phyloP scores from a whole-genome alignment of 2,113 vertebrate genomes.

The Cololabis saira region DNA sequence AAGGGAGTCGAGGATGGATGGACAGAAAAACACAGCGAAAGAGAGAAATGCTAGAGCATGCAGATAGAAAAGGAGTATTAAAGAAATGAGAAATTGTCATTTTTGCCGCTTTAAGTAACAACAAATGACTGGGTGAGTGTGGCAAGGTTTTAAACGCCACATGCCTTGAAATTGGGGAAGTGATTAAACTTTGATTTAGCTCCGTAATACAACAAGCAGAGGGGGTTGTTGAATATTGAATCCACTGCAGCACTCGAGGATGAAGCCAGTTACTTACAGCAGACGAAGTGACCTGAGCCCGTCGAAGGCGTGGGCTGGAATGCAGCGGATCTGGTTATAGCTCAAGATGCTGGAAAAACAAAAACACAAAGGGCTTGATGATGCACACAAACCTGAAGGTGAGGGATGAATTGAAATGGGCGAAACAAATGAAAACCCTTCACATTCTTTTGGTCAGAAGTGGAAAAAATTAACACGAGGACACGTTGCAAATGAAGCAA shows the following conservation, averaged over 20 bases:
- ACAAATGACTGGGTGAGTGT: constrained; percentile 42
- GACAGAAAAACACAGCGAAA: not conserved
- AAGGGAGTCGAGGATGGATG: constrained; percentile 35
- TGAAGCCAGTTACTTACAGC: constrained; percentile 86
- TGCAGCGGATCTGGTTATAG: constrained; percentile 94
- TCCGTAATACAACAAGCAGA: constrained; percentile 37
- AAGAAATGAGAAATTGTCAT: constrained; percentile 57
- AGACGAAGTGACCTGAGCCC: constrained; percentile 92
- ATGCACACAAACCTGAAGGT: constrained; percentile 16
- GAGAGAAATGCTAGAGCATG: constrained; percentile 30
- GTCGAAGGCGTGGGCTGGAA: constrained; percentile 90
- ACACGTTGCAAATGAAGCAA: no score
- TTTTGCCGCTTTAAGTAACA: constrained; percentile 58
- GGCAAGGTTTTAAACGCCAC: constrained; percentile 44
- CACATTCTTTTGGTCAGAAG: no score
- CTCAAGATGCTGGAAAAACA: constrained; percentile 88
- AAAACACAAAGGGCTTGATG: constrained; percentile 6
- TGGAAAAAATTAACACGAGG: no score
- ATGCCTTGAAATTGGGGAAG: constrained; percentile 33
- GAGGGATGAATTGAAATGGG: not conserved
- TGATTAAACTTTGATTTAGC: constrained; percentile 67
- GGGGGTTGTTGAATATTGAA: constrained; percentile 52
- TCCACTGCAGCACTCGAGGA: constrained; percentile 44
- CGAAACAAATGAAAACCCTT: no score
- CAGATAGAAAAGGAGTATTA: constrained; percentile 39